Conservation (phyloP, 2,888 invertebrate genomes). For the Luffia ferchaultella region DNA sequence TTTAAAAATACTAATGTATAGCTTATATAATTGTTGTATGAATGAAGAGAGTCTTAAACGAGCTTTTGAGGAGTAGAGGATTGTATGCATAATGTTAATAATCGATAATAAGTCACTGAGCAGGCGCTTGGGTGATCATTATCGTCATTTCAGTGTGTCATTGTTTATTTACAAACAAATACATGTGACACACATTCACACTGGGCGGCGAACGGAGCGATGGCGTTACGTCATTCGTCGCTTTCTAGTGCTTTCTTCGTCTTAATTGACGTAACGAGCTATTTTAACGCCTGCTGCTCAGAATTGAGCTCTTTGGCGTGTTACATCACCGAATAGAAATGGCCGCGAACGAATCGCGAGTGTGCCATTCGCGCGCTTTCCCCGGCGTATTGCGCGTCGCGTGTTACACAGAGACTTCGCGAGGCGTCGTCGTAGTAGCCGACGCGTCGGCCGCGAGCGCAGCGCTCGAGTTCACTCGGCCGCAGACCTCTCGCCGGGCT, state of each 20-base stretch:
- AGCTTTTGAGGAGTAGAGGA: too few relatives aligned
- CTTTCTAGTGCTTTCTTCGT: slow-evolving; percentile 62
- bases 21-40: too few relatives aligned
- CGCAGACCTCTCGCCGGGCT: neutral
- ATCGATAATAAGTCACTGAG: too few relatives aligned
- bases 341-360: slow-evolving; percentile 57
- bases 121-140: too few relatives aligned
- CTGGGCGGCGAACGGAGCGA: slow-evolving; percentile 21
- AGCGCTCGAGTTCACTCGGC: neutral
- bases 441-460: too few relatives aligned
- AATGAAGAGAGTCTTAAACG: too few relatives aligned
- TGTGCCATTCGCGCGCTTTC: slow-evolving; percentile 49
- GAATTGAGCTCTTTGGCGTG: slow-evolving; percentile 51
- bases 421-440: too few relatives aligned
- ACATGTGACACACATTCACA: slow-evolving; percentile 45
- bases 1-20: too few relatives aligned
- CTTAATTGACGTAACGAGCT: slow-evolving; percentile 60
- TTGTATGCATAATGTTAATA: too few relatives aligned
- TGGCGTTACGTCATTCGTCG: slow-evolving; percentile 44
- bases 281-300: slow-evolving; percentile 52
- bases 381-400: too few relatives aligned
- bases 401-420: too few relatives aligned
- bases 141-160: too few relatives aligned
- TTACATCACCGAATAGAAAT: slow-evolving; percentile 63
- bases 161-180: slow-evolving; percentile 51